Conservation (phyloP, 2,113 vertebrate species). For the Elephantulus edwardii region DNA sequence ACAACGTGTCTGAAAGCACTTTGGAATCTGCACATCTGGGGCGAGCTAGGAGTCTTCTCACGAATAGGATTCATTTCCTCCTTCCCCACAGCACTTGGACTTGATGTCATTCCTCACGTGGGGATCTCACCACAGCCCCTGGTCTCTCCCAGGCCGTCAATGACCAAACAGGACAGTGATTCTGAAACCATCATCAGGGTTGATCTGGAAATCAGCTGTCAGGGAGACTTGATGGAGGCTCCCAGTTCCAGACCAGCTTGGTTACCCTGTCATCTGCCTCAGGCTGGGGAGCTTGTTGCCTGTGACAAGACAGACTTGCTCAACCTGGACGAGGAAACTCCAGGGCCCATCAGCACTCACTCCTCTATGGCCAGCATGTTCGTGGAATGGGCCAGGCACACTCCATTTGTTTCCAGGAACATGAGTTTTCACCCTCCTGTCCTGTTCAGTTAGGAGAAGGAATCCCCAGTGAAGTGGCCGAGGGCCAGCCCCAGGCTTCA, state of each 20-base stretch:
- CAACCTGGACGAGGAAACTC: background rate
- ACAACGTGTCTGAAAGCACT: background rate
- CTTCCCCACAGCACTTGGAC: background rate
- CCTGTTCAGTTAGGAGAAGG: background rate
- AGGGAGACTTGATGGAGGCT: background rate
- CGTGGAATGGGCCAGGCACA: too few species aligned
- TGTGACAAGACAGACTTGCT: background rate
- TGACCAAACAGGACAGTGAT: background rate
- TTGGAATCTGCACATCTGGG: background rate
- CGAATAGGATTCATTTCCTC: background rate
- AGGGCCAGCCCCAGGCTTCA: background rate
- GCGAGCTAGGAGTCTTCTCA: background rate
- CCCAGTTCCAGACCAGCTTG: background rate
- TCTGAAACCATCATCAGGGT: background rate
- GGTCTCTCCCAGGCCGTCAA: background rate
- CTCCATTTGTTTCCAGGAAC: background rate
- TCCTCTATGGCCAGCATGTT: background rate
- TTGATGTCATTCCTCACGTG: accelerated
- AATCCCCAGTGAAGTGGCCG: background rate
- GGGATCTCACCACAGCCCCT: background rate
- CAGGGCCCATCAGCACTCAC: background rate
- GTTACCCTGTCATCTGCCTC: background rate
- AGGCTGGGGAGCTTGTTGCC: background rate
- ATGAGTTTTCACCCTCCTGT: background rate
- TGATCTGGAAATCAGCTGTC: background rate